Evolutionary conservation across 2,888 invertebrate species (phyloP), one percentile per base, ranked within the genome.

Genomic region (Phalera bucephala): DNA sequence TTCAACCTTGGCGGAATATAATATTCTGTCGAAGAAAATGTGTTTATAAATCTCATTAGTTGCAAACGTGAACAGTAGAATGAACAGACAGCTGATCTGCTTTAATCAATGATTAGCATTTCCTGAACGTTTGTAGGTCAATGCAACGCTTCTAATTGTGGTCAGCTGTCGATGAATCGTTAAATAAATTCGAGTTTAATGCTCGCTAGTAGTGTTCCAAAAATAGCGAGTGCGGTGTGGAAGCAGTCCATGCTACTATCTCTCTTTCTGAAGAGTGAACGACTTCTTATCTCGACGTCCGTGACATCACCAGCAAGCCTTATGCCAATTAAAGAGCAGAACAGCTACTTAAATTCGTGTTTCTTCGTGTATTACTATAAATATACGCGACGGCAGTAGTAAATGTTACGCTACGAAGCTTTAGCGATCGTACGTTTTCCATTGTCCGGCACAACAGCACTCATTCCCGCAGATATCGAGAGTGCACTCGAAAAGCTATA

Each of bases 241-340:
- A 52, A 46, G 51, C 57, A 49, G 41, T 47, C 48, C 40, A 42
- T 48, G 48, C 53, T 42, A 41, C 69, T 57, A 52, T 80, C 78
- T 75, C n/a, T n/a, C 72, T 37, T 53, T 75, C 75, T 59, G 57
- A 43, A 66, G 63, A 74, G 81, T 83, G 82, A 84, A 85, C 82
- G 84, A 84, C 84, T 75, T 66, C 70, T 84, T 85, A 84, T 84
- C 82, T 69, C 66, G 36, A 47, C 59, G 67, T 62, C 65, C 69
- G 68, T 80, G 81, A 80, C 77, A 80, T 79, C 77, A 75, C 59
- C 56, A 57, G 45, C 67, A 57, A 64, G 63, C 31, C 60, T 52
- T 68, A 69, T 69, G 71, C 72, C 72, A 75, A 69, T 67, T 65
- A 72, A 58, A 69, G n/a, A n/a, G n/a, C n/a, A n/a, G 55, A 69